phyloP scores from a whole-genome alignment of 2,113 vertebrate genomes.

The Dolichallabes microphthalmus region DNA sequence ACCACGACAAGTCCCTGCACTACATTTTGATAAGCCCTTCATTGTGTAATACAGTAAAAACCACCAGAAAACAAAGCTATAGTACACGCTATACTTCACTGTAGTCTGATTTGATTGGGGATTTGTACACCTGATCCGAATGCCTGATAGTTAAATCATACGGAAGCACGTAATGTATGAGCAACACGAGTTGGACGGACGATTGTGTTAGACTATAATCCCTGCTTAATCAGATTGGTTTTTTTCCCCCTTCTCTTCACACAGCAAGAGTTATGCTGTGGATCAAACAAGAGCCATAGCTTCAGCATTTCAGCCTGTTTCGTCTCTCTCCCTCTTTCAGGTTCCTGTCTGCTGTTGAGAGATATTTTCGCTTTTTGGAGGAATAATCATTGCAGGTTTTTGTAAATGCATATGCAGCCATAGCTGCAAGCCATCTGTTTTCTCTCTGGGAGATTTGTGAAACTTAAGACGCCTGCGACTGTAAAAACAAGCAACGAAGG shows the following conservation, averaged over 20 bases:
- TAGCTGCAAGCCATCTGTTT: constrained; percentile 46
- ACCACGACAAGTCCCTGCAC: constrained; percentile 50
- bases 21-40: constrained; percentile 30
- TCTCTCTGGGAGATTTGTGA: constrained; percentile 21
- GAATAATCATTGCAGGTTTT: constrained; percentile 16
- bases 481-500: background rate
- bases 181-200: constrained; percentile 18
- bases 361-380: constrained; percentile 25
- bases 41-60: background rate
- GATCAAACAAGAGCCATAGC: background rate
- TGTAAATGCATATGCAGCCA: constrained; percentile 31
- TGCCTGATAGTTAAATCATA: constrained; percentile 14
- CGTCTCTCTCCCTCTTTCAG: background rate
- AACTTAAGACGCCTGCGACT: constrained; percentile 25
- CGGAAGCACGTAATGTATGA: background rate
- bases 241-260: constrained; percentile 5
- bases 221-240: constrained; percentile 43
- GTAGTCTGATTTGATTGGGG: constrained; percentile 19
- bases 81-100: background rate
- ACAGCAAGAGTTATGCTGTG: background rate
- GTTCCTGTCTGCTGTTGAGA: constrained; percentile 29
- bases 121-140: constrained; percentile 4
- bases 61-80: background rate
- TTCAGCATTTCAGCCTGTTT: background rate
- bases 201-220: constrained; percentile 37